phyloP scores from a whole-genome alignment of 2,113 vertebrate species.

The Elephas maximus region DNA sequence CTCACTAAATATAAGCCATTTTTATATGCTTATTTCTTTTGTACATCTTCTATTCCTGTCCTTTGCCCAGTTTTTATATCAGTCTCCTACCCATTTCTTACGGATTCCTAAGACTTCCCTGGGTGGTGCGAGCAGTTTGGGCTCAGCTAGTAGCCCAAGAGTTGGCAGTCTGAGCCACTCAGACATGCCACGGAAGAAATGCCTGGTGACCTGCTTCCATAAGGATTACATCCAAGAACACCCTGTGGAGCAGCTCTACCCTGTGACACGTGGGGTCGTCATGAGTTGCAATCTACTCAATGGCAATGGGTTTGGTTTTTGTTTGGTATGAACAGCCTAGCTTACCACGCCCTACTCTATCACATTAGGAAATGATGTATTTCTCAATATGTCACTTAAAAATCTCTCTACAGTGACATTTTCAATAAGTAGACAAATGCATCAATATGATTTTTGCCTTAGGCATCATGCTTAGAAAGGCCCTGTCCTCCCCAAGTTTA shows the following conservation, averaged over 20 bases:
- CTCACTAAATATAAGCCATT: neutral
- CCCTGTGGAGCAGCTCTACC: too few species aligned
- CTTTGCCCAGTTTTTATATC: neutral
- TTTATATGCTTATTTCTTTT: neutral
- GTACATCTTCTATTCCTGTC: conserved; percentile 43
- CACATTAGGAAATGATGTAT: neutral
- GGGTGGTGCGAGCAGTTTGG: too few species aligned
- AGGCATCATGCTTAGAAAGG: conserved; percentile 2
- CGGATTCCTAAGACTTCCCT: neutral
- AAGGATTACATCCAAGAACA: too few species aligned
- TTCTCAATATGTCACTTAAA: neutral
- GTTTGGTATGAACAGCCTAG: too few species aligned
- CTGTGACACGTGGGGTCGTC: too few species aligned
- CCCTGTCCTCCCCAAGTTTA: neutral
- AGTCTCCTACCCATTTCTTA: neutral
- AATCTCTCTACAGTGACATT: neutral
- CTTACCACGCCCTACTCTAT: neutral
- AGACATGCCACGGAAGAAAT: too few species aligned
- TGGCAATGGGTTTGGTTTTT: too few species aligned
- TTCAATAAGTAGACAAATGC: neutral
- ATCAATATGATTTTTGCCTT: neutral
- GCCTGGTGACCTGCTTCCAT: too few species aligned
- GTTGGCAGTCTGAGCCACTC: too few species aligned
- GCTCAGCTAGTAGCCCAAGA: too few species aligned
- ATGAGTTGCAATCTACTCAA: too few species aligned